Conservation (phyloP, 2,797 vertebrate species). For the Vireo griseus region DNA sequence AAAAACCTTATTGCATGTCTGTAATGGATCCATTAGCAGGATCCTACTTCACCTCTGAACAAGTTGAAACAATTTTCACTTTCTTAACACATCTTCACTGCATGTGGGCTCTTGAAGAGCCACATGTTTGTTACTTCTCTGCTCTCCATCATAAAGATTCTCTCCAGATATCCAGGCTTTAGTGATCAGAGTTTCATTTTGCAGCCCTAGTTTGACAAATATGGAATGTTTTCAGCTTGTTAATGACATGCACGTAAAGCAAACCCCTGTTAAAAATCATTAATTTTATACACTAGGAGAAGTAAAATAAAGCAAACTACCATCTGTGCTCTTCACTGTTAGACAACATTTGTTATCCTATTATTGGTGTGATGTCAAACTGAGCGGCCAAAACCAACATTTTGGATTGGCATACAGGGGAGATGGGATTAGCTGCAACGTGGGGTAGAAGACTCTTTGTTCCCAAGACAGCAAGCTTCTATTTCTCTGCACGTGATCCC, state of each 20-base stretch:
- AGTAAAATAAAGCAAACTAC: not conserved
- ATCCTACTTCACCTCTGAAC: not conserved
- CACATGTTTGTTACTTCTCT: not conserved
- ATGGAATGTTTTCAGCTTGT: not conserved
- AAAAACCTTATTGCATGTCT: not conserved
- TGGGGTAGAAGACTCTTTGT: not conserved
- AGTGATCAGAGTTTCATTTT: not conserved
- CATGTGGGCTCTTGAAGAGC: conserved; percentile 9
- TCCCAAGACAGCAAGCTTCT: not conserved
- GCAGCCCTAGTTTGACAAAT: not conserved
- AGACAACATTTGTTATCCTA: not conserved
- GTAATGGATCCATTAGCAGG: conserved; percentile 18
- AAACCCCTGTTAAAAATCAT: not conserved
- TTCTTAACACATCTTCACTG: conserved; percentile 4
- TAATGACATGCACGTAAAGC: not conserved
- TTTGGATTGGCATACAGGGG: not conserved
- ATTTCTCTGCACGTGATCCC: not conserved
- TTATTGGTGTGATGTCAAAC: not conserved
- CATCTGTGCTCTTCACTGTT: not conserved
- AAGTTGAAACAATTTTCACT: conserved; percentile 44
- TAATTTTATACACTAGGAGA: not conserved
- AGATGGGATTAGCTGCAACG: not conserved
- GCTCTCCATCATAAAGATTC: not conserved
- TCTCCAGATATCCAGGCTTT: not conserved
- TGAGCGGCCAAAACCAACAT: not conserved